Evolutionary conservation across 2,888 invertebrate genomes (phyloP).

Genomic region (Clanis bilineata): DNA sequence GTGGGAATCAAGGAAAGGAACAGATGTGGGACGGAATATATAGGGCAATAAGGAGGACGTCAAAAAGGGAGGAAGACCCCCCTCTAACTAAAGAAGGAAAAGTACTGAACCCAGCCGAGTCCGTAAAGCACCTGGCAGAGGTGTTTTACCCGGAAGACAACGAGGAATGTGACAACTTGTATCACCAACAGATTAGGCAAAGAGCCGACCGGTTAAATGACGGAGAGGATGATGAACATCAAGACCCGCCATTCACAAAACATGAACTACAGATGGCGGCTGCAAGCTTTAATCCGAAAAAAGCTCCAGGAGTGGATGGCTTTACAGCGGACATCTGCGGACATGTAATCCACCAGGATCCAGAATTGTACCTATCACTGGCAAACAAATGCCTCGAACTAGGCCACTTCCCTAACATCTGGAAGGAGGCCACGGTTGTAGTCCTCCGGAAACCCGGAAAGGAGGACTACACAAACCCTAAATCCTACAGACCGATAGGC

Average conservation of each 20-base stretch:
- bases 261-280: slow-evolving; percentile 18
- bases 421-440: not conserved
- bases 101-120: too few species aligned
- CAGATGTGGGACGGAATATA: too few species aligned
- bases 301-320: slow-evolving; percentile 29
- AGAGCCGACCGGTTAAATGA: not conserved
- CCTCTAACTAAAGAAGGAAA: too few species aligned
- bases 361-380: not conserved
- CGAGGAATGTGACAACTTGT: too few species aligned
- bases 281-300: slow-evolving; percentile 20
- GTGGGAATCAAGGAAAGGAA: not conserved
- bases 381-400: slow-evolving; percentile 6
- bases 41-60: too few species aligned
- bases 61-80: too few species aligned
- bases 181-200: too few species aligned
- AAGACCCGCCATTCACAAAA: slow-evolving; percentile 22
- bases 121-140: too few species aligned
- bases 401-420: slow-evolving; percentile 14
- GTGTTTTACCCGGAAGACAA: too few species aligned
- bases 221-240: not conserved
- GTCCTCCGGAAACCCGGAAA: slow-evolving; percentile 21
- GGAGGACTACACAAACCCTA: slow-evolving; percentile 9
- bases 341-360: not conserved
- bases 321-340: slow-evolving; percentile 28
- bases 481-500: slow-evolving; percentile 21